Evolutionary conservation across 2,888 invertebrate species (phyloP).

Genomic region (Zygogramma bicolorata): DNA sequence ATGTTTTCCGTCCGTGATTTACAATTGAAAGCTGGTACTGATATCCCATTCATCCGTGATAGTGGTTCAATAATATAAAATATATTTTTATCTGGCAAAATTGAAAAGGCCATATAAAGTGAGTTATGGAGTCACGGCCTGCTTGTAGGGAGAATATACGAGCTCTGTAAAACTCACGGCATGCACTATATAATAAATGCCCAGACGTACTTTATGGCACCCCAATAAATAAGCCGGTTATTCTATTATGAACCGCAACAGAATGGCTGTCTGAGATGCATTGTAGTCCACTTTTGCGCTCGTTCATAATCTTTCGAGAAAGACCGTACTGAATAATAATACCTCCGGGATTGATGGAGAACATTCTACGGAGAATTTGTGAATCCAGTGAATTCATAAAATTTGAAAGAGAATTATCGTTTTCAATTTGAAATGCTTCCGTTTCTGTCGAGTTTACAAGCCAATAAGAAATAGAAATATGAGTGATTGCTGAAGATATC

Average conservation of each 20-base stretch:
- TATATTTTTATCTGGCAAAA: slow-evolving; percentile 49
- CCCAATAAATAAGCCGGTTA: slow-evolving; percentile 66
- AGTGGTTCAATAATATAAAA: slow-evolving; percentile 44
- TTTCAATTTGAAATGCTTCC: not conserved
- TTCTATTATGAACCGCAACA: slow-evolving; percentile 64
- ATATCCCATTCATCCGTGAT: slow-evolving; percentile 28
- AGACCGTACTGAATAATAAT: slow-evolving; percentile 21
- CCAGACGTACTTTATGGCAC: slow-evolving; percentile 64
- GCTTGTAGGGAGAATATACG: slow-evolving; percentile 60
- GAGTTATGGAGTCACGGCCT: slow-evolving; percentile 60
- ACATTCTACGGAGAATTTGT: not conserved
- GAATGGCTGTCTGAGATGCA: slow-evolving; percentile 57
- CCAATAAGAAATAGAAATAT: no score
- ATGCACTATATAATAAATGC: slow-evolving; percentile 64
- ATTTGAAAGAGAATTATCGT: not conserved
- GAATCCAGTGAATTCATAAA: not conserved
- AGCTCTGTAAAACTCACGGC: slow-evolving; percentile 62
- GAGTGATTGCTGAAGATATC: no score
- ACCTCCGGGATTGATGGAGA: not conserved
- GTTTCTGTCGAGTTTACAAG: not conserved
- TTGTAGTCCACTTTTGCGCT: slow-evolving; percentile 55
- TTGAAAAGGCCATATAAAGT: slow-evolving; percentile 61
- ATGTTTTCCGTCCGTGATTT: not conserved
- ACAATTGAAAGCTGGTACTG: slow-evolving; percentile 11
- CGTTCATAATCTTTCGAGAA: slow-evolving; percentile 33